phyloP scores from a whole-genome alignment of 2,113 vertebrate species.

The Casuarius casuarius region DNA sequence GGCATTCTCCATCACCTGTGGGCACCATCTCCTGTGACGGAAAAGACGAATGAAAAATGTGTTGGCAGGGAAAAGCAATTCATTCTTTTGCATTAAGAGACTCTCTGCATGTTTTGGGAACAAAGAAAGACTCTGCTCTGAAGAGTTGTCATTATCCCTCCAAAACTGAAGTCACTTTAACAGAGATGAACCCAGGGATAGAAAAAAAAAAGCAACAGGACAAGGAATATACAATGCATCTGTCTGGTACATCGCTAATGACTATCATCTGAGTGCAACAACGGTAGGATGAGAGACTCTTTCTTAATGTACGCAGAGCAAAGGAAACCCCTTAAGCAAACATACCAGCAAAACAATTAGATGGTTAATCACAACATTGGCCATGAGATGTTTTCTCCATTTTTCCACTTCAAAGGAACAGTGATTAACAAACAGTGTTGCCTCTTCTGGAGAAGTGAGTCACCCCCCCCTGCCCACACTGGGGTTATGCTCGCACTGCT shows the following conservation, averaged over 20 bases:
- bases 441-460: conserved; percentile 65
- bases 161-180: neutral
- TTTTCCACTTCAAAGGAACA: conserved; percentile 67
- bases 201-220: neutral
- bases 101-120: neutral
- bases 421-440: conserved; percentile 66
- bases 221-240: conserved; percentile 35
- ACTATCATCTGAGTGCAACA: conserved; percentile 64
- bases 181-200: neutral
- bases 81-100: neutral
- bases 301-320: conserved; percentile 60
- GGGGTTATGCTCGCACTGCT: conserved; percentile 50
- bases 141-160: neutral
- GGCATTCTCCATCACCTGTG: neutral
- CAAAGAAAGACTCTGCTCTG: neutral
- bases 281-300: conserved; percentile 63
- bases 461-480: neutral
- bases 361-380: conserved; percentile 53
- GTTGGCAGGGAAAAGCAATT: neutral
- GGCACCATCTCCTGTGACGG: neutral
- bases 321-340: conserved; percentile 71
- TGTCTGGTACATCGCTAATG: conserved; percentile 58
- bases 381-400: conserved; percentile 60
- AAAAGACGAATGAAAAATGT: neutral
- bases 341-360: conserved; percentile 71